phyloP scores from a whole-genome alignment of 2,797 vertebrate species.

The Enteromius argenteus region DNA sequence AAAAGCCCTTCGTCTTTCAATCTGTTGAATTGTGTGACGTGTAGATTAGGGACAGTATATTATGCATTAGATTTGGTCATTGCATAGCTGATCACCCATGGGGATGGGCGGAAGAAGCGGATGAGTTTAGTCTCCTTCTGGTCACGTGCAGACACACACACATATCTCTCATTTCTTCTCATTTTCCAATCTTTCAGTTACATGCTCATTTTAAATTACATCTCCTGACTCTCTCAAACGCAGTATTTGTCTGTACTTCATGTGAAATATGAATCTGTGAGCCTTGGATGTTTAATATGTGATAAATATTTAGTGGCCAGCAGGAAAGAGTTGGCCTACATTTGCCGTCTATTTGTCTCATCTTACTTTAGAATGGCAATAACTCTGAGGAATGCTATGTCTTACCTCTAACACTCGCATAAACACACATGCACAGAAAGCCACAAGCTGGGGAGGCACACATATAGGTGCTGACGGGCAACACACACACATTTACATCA shows the following conservation, averaged over 20 bases:
- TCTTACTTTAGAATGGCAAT: conserved; percentile 59
- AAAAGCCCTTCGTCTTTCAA: conserved; percentile 19
- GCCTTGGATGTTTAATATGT: conserved; percentile 56
- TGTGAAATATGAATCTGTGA: conserved; percentile 35
- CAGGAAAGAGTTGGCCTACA: conserved; percentile 61
- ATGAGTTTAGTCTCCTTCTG: conserved; percentile 23
- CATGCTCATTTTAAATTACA: conserved; percentile 19
- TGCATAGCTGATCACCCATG: conserved; percentile 43
- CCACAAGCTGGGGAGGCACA: conserved; percentile 21
- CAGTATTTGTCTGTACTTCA: conserved; percentile 33
- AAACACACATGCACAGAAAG: conserved; percentile 15
- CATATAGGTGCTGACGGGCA: conserved; percentile 20
- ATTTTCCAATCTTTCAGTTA: conserved; percentile 22
- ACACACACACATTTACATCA: conserved; percentile 31
- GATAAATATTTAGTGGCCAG: conserved; percentile 62
- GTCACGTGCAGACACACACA: conserved; percentile 16
- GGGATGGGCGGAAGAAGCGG: background rate
- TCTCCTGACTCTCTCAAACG: conserved; percentile 2
- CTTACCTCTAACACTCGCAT: conserved; percentile 41
- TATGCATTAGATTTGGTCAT: conserved; percentile 41
- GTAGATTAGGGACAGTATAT: conserved; percentile 33
- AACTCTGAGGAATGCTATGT: conserved; percentile 56
- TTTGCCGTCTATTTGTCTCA: conserved; percentile 49
- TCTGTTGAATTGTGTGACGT: conserved; percentile 29
- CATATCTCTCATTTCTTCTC: conserved; percentile 23